These are phyloP conservation scores for Shargacucullia verbasci DNA, from an alignment of 2,888 invertebrate species.

Conservation along the genomic window DNA sequence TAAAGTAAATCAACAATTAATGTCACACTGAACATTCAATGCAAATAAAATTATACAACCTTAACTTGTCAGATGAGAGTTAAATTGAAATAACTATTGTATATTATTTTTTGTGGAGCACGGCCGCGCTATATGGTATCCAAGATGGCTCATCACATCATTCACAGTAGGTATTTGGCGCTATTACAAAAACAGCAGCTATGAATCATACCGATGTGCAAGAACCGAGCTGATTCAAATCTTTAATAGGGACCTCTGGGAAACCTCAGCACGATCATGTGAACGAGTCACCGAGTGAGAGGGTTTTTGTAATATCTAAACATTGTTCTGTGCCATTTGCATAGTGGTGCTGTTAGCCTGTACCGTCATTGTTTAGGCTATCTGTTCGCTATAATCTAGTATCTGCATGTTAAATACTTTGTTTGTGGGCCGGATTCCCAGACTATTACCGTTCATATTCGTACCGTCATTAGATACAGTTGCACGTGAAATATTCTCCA, in stretches of 20 bases:
- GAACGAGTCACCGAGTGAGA: conserved; percentile 64
- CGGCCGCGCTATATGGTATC: conserved; percentile 45
- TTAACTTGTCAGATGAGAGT: conserved; percentile 31
- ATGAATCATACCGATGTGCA: conserved; percentile 76
- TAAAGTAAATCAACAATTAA: conserved; percentile 13
- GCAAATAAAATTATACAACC: conserved; percentile 22
- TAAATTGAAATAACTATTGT: conserved; percentile 37
- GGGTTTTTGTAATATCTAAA: conserved; percentile 71
- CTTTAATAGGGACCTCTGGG: conserved; percentile 72
- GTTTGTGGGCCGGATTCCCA: conserved; percentile 81
- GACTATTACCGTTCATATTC: conserved; percentile 76
- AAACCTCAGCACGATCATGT: conserved; percentile 71
- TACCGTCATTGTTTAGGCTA: conserved; percentile 84
- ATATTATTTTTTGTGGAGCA: conserved; percentile 42
- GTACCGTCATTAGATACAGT: conserved; percentile 84
- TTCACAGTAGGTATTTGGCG: conserved; percentile 64
- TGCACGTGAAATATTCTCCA: conserved; percentile 82
- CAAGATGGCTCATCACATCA: conserved; percentile 68
- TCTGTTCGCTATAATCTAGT: conserved; percentile 79
- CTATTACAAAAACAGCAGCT: conserved; percentile 75
- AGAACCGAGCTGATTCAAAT: conserved; percentile 62
- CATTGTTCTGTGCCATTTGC: conserved; percentile 73
- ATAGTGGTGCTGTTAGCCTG: conserved; percentile 66
- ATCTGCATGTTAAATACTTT: conserved; percentile 76
- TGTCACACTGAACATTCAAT: conserved; percentile 1